A percentile compares a stretch with the other conserved stretches of the same genome.
phyloP scores from a whole-genome alignment of 2,113 vertebrate species.

The Prietella phreatophila region DNA sequence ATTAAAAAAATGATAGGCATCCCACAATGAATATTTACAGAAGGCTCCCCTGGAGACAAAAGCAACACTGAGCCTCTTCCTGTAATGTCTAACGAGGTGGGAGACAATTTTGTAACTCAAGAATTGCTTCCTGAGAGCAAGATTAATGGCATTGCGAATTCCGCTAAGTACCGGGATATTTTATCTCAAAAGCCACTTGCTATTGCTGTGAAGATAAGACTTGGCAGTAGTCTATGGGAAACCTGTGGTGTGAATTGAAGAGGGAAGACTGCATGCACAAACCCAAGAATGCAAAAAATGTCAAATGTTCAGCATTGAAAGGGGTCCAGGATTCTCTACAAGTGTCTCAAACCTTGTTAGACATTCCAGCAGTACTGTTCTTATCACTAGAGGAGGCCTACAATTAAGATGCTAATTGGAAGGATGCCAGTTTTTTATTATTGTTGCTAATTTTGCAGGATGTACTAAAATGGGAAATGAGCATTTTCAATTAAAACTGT shows the following conservation, averaged over 20 bases:
- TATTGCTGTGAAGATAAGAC: slow-evolving; percentile 9
- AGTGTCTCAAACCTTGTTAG: background rate
- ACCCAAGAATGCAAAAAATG: background rate
- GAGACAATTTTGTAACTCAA: background rate
- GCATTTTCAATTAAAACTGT: background rate
- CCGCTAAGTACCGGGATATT: background rate
- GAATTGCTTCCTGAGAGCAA: slow-evolving; percentile 5
- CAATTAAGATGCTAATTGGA: background rate
- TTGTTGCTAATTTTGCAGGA: background rate
- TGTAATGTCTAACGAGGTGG: background rate
- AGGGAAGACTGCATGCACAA: background rate
- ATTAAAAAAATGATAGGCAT: background rate
- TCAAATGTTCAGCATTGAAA: background rate
- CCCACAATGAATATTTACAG: background rate
- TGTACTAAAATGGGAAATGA: background rate
- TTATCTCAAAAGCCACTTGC: slow-evolving; percentile 11
- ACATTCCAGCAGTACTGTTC: background rate
- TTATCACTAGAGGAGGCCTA: background rate
- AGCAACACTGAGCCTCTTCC: background rate
- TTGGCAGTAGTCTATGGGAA: background rate
- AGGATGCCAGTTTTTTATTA: background rate
- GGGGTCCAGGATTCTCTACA: background rate
- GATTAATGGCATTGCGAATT: background rate
- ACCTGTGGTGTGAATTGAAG: background rate
- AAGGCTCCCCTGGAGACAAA: background rate